phyloP scores from a whole-genome alignment of 2,888 invertebrate genomes.

The Drosophila anceps region DNA sequence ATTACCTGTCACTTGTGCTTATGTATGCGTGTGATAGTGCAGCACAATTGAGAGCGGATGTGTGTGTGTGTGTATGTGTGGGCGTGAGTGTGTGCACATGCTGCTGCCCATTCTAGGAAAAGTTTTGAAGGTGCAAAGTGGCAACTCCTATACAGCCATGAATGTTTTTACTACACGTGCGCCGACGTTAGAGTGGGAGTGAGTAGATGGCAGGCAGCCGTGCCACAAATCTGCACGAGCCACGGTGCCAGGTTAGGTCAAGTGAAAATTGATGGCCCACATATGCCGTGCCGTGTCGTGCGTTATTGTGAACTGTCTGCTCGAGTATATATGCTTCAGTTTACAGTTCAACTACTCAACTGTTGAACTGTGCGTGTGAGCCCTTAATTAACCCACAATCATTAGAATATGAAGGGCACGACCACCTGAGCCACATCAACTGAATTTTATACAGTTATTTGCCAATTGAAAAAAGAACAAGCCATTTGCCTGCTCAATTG shows the following conservation, averaged over 20 bases:
- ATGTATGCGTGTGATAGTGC: constrained; percentile 13
- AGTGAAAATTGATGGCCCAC: constrained; percentile 55
- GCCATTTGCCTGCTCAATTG: constrained; percentile 29
- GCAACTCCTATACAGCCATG: constrained; percentile 9
- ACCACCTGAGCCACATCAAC: constrained; percentile 3
- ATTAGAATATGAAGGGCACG: constrained; percentile 41
- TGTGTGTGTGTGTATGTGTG: background rate
- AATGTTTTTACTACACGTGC: background rate
- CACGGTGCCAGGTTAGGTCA: background rate
- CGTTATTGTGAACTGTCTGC: constrained; percentile 12
- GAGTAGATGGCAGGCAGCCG: constrained; percentile 1
- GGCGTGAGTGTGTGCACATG: background rate
- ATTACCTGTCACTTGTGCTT: constrained; percentile 75
- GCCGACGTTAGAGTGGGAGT: background rate
- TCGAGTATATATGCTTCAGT: constrained; percentile 31
- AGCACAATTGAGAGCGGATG: background rate
- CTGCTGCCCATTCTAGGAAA: constrained; percentile 1
- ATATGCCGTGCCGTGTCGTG: constrained; percentile 27
- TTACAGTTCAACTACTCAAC: constrained; percentile 21
- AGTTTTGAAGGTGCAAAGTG: constrained; percentile 36
- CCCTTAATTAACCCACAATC: constrained; percentile 73
- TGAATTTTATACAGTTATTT: background rate
- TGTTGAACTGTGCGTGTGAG: constrained; percentile 68
- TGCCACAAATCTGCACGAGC: constrained; percentile 57
- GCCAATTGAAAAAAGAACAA: constrained; percentile 47